phyloP scores from a whole-genome alignment of 2,113 vertebrate species.

The Corythornis cristatus region DNA sequence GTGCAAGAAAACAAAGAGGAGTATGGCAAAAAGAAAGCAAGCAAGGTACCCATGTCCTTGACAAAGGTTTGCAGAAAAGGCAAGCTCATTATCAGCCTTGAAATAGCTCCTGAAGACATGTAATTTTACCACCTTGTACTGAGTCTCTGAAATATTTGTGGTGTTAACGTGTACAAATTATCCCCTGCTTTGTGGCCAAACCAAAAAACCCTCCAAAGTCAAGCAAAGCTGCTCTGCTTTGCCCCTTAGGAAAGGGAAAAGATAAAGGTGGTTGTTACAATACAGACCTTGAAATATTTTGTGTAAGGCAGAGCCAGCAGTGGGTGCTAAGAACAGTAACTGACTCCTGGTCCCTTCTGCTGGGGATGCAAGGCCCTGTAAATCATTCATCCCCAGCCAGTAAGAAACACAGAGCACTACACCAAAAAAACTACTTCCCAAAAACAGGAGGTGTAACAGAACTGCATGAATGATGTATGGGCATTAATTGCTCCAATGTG shows the following conservation, averaged over 20 bases:
- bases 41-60: not conserved
- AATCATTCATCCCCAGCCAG: not conserved
- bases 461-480: not conserved
- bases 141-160: not conserved
- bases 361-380: not conserved
- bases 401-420: not conserved
- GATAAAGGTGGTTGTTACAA: not conserved
- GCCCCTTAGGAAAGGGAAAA: not conserved
- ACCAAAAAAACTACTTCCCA: not conserved
- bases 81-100: not conserved
- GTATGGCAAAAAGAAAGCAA: not conserved
- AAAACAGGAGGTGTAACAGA: not conserved
- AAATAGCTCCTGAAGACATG: not conserved
- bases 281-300: not conserved
- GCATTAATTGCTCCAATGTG: not conserved
- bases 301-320: not conserved
- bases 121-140: not conserved
- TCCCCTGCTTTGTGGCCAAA: not conserved
- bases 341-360: not conserved
- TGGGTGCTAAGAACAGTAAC: not conserved
- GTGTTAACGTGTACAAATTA: fast-evolving
- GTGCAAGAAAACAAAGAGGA: not conserved
- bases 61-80: not conserved
- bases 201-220: not conserved
- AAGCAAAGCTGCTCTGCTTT: not conserved